A percentile compares a stretch with the other conserved stretches of the same genome.
These are phyloP conservation scores for Leptura quadrifasciata DNA, from an alignment of 2,888 invertebrate species.

Conservation along the genomic window DNA sequence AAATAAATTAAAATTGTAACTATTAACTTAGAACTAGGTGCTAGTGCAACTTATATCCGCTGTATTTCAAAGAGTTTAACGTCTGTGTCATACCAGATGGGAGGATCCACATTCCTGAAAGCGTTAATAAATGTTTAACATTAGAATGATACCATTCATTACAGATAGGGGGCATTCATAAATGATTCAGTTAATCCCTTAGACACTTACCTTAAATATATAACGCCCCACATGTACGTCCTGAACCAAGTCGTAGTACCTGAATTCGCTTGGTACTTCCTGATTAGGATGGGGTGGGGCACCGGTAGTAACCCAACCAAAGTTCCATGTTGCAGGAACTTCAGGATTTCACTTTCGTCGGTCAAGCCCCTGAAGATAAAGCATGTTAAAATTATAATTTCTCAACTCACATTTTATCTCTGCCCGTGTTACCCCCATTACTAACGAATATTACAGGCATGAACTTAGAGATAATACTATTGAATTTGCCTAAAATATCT, in stretches of 20 bases:
- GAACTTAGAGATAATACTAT: too few species aligned
- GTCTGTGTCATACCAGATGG: conserved; percentile 99
- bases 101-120: conserved; percentile 96
- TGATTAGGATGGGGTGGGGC: conserved; percentile 98
- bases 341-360: conserved; percentile 99
- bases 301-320: conserved; percentile 97
- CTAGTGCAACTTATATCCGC: conserved; percentile 80
- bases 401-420: neutral
- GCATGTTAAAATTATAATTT: neutral
- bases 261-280: conserved; percentile 98
- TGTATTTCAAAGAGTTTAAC: conserved; percentile 99
- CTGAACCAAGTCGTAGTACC: conserved; percentile 99
- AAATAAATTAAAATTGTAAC: conserved; percentile 44
- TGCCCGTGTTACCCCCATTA: too few species aligned
- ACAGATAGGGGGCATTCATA: too few species aligned
- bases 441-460: too few species aligned
- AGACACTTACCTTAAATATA: conserved; percentile 88
- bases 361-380: conserved; percentile 88
- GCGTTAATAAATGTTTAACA: neutral
- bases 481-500: too few species aligned
- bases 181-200: neutral
- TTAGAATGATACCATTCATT: too few species aligned
- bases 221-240: conserved; percentile 99
- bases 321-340: conserved; percentile 98
- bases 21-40: conserved; percentile 38